Conservation (phyloP, 2,888 invertebrate species). For the Serrognathus titanus region DNA sequence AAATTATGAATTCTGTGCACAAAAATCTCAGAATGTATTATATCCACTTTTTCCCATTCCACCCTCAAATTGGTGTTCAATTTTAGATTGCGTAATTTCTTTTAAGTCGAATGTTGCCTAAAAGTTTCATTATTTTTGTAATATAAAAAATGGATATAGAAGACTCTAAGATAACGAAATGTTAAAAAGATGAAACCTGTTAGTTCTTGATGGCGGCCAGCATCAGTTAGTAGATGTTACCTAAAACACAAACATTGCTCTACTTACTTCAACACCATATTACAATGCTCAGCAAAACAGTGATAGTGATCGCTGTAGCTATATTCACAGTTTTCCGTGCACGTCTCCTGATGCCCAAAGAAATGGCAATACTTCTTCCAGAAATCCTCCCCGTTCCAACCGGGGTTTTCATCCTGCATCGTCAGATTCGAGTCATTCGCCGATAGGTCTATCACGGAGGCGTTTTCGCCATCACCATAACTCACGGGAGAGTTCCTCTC, state of each 20-base stretch:
- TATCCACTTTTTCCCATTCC: neutral
- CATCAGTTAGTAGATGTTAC: neutral
- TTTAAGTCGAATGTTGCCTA: too few species aligned
- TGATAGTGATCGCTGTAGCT: constrained; percentile 82
- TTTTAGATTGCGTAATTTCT: too few species aligned
- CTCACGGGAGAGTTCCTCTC: constrained; percentile 54
- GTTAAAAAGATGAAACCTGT: too few species aligned
- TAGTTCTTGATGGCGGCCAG: too few species aligned
- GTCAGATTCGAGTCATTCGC: constrained; percentile 42
- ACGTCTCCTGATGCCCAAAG: constrained; percentile 44
- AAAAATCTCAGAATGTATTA: too few species aligned
- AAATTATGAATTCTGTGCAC: neutral
- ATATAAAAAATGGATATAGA: neutral
- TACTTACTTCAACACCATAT: constrained; percentile 65
- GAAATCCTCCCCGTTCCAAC: constrained; percentile 51
- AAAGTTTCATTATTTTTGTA: too few species aligned
- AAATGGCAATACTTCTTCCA: constrained; percentile 57
- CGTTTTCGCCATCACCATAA: constrained; percentile 47
- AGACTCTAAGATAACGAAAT: neutral
- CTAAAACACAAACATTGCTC: neutral
- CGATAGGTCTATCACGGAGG: constrained; percentile 47
- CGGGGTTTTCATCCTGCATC: constrained; percentile 27
- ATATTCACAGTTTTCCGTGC: constrained; percentile 52
- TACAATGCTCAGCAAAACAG: constrained; percentile 75
- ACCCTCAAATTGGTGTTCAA: too few species aligned